phyloP scores from a whole-genome alignment of 2,113 vertebrate genomes.

The Tamias sibiricus region DNA sequence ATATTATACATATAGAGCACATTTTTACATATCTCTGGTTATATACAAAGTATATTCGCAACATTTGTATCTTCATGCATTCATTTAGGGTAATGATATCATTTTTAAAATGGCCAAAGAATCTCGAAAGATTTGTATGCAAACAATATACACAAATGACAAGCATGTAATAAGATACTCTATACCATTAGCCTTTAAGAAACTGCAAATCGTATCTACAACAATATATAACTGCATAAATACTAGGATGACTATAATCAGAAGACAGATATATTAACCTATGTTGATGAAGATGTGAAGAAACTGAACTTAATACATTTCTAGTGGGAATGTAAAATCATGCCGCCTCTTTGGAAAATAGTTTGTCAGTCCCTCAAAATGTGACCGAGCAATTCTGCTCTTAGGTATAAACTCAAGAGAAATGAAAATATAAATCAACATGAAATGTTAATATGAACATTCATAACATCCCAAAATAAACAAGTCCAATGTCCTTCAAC shows the following conservation, averaged over 20 bases:
- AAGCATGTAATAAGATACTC: not conserved
- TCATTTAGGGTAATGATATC: no score
- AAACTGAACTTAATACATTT: not conserved
- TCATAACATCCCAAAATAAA: not conserved
- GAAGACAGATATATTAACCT: not conserved
- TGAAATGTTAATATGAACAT: not conserved
- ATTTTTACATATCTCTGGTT: no score
- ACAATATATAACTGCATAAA: not conserved
- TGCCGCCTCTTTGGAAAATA: not conserved
- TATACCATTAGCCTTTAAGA: not conserved
- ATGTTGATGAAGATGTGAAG: not conserved
- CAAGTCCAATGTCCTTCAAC: not conserved
- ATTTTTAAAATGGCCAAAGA: not conserved
- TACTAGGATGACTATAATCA: not conserved
- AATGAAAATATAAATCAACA: not conserved
- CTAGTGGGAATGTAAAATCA: not conserved
- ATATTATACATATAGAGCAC: no score
- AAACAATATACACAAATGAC: not conserved
- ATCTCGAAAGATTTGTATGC: not conserved
- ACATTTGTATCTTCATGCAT: no score
- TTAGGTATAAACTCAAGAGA: not conserved
- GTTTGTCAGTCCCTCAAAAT: not conserved
- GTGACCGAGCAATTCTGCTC: not conserved
- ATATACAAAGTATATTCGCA: no score
- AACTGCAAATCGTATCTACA: not conserved